A percentile compares a stretch with the other conserved stretches of the same genome.
Conservation (phyloP, 2,113 vertebrate genomes). For the Eurystomus gularis region DNA sequence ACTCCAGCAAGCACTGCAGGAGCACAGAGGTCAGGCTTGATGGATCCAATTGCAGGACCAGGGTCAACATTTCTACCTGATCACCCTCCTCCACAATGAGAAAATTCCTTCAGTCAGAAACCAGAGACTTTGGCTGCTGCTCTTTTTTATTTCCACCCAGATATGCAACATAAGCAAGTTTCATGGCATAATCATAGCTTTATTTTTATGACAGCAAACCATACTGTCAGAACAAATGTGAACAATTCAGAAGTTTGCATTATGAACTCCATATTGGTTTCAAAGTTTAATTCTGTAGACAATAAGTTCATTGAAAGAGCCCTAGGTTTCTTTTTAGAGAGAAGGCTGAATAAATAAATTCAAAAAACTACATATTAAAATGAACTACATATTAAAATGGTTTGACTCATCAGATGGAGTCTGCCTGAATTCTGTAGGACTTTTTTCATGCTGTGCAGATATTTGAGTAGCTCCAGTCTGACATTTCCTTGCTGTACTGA, state of each 20-base stretch:
- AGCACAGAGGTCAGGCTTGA: slow-evolving; percentile 20
- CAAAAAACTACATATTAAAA: background rate
- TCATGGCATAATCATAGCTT: background rate
- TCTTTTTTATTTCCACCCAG: background rate
- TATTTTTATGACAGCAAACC: background rate
- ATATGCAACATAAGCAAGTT: background rate
- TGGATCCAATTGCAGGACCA: background rate
- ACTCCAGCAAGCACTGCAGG: background rate
- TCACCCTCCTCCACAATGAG: background rate
- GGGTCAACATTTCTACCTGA: background rate
- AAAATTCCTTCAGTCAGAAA: slow-evolving; percentile 1
- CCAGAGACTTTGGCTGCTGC: background rate
- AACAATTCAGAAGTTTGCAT: background rate
- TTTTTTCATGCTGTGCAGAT: background rate
- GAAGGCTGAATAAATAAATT: background rate
- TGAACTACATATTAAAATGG: background rate
- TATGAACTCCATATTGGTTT: background rate
- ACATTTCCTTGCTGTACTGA: background rate
- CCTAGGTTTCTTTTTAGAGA: background rate
- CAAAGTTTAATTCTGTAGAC: background rate
- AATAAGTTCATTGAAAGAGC: background rate
- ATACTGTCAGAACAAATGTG: background rate
- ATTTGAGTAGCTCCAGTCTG: background rate
- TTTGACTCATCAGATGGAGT: background rate
- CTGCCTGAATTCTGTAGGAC: background rate